Conservation (phyloP, 2,888 invertebrate genomes). For the Caenorhabditis sinica region DNA sequence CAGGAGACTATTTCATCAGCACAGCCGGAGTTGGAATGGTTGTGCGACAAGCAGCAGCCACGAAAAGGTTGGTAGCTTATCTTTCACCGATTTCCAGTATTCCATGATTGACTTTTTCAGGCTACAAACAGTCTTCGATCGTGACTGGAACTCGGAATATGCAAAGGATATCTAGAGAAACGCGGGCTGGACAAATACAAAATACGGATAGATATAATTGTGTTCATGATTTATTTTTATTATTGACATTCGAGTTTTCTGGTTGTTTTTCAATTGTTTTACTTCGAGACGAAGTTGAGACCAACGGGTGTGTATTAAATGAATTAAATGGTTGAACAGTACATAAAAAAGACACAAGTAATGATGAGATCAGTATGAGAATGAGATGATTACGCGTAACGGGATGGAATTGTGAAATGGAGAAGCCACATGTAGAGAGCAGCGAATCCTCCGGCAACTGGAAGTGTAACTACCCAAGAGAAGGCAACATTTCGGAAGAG, state of each 20-base stretch:
- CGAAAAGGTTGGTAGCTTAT: constrained; percentile 21
- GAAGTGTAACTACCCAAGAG: constrained; percentile 97
- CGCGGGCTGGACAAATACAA: background rate
- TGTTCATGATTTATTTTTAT: constrained; percentile 4
- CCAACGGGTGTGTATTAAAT: constrained; percentile 40
- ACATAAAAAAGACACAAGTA: background rate
- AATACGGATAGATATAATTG: constrained; percentile 1
- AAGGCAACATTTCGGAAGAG: constrained; percentile 92
- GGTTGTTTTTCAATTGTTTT: constrained; percentile 31
- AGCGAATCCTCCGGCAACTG: constrained; percentile 86
- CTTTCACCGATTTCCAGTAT: background rate
- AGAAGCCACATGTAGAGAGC: constrained; percentile 65
- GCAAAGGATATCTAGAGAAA: constrained; percentile 51
- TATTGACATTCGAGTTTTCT: constrained; percentile 1
- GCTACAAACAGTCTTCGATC: constrained; percentile 75
- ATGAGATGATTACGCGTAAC: constrained; percentile 38
- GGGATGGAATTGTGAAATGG: constrained; percentile 50
- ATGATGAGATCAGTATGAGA: constrained; percentile 8
- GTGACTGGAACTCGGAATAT: constrained; percentile 79
- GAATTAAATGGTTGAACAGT: constrained; percentile 32
- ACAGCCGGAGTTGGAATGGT: constrained; percentile 93
- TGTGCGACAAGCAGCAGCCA: constrained; percentile 70
- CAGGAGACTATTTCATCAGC: constrained; percentile 94
- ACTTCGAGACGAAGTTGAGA: constrained; percentile 34
- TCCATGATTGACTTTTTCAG: constrained; percentile 21